Conservation (phyloP, 2,113 vertebrate species). For the Phrynocephalus versicolor region DNA sequence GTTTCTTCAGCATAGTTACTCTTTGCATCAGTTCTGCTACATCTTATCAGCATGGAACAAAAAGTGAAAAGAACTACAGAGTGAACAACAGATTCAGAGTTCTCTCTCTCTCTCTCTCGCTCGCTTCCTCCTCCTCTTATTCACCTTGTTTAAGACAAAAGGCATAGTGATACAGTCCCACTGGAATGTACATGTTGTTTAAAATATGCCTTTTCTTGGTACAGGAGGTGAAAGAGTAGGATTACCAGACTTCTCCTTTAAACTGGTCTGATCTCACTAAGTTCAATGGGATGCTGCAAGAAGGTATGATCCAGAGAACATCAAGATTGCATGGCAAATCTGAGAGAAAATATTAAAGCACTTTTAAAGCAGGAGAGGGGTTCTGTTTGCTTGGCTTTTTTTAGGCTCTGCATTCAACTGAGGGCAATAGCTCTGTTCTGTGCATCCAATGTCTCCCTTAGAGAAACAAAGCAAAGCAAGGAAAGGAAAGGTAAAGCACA, state of each 20-base stretch:
- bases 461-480: too few species aligned
- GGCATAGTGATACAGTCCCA: background rate
- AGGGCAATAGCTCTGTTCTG: background rate
- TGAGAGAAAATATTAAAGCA: background rate
- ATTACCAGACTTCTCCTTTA: background rate
- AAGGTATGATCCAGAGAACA: background rate
- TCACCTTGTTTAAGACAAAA: background rate
- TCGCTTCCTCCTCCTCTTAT: background rate
- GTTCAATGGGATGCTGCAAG: background rate
- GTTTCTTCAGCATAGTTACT: background rate
- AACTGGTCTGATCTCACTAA: background rate
- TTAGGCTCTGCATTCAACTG: background rate
- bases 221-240: background rate
- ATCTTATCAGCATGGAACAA: constrained; percentile 5
- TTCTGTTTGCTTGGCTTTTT: too few species aligned
- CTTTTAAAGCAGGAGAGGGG: background rate
- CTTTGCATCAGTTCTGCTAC: background rate
- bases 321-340: background rate
- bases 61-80: background rate
- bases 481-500: too few species aligned
- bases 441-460: background rate
- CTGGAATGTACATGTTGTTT: background rate
- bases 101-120: background rate
- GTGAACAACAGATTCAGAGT: background rate
- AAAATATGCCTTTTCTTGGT: background rate